Evolutionary conservation across 2,888 invertebrate species (phyloP), one percentile per base, ranked within the genome.

Genomic region (Nemapogon koenigi): DNA sequence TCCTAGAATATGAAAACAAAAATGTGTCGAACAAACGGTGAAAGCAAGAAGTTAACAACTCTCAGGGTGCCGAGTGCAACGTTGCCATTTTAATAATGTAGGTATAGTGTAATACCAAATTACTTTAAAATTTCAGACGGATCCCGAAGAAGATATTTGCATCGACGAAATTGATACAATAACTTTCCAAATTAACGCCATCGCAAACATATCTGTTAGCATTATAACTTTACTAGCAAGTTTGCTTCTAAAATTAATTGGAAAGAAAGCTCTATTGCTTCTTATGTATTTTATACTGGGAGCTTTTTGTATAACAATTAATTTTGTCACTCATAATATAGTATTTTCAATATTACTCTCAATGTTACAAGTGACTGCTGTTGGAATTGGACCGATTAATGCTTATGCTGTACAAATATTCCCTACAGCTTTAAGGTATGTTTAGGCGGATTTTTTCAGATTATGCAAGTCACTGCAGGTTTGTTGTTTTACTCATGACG

Each of bases 331-430:
- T 0, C 49, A 71, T 37, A 53, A 63, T 31, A 52, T 68, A 43
- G 6, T 69, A 13, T 75, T 75, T 32, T 70, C 76, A 1, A 55
- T 65, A 10, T 50, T 75, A 1, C 43, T 79, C 17, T 68, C 75
- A 0, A 54, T 68, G 1, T 42, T 75, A 4, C 68, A 69, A 3
- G 42, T 79, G 0, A 52, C 61, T 44, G 75, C 62, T 0, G 42
- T 76, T 2, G 58, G 56, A 1, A 62, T 80, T 28, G 80, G 79
- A 2, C 72, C 79, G 0, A 54, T 76, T 1, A 80, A 76, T 43
- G 73, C 78, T 1, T 79, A 58, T 46, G 59, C 69, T 29, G 71
- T 78, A 3, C 67, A 70, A 44, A 64, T 76, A 39, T 79, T 78
- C 35, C 80, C 80, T 1, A 79, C 78, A 2, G 49, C 71, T 50